phyloP scores from a whole-genome alignment of 2,113 vertebrate genomes.

The Megaceryle torquata region DNA sequence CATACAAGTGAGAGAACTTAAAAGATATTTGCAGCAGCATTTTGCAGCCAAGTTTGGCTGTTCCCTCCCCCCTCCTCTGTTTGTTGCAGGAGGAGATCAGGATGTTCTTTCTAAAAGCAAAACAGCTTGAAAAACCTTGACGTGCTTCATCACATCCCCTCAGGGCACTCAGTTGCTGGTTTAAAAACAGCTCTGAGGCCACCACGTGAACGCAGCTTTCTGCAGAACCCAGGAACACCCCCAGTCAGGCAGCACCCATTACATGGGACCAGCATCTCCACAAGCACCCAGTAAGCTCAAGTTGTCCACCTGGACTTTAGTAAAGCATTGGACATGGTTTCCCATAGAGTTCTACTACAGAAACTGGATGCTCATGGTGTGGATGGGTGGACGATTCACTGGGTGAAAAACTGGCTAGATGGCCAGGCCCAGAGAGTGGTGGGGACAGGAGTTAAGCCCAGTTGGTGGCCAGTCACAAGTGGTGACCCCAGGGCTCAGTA shows the following conservation, averaged over 20 bases:
- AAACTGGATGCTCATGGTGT: not conserved
- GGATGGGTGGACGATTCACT: not conserved
- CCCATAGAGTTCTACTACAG: not conserved
- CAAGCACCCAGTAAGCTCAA: not conserved
- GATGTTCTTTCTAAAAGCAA: not conserved
- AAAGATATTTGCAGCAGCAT: not conserved
- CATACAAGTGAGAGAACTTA: not conserved
- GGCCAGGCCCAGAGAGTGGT: not conserved
- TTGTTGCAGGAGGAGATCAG: not conserved
- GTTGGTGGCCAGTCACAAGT: not conserved
- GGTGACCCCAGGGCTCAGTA: not conserved
- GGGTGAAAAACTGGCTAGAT: not conserved
- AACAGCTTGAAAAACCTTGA: not conserved
- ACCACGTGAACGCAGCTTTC: accelerated
- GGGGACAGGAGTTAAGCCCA: not conserved
- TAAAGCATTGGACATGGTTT: not conserved
- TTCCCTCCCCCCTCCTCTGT: not conserved
- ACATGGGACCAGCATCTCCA: not conserved
- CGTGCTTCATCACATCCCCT: not conserved
- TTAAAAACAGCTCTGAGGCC: not conserved
- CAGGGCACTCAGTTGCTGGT: not conserved
- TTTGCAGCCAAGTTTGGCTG: not conserved
- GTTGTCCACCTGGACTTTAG: not conserved
- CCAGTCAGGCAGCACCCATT: not conserved
- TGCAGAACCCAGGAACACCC: not conserved